Conservation (phyloP, 2,113 vertebrate genomes). For the Psephotus haematonotus region DNA sequence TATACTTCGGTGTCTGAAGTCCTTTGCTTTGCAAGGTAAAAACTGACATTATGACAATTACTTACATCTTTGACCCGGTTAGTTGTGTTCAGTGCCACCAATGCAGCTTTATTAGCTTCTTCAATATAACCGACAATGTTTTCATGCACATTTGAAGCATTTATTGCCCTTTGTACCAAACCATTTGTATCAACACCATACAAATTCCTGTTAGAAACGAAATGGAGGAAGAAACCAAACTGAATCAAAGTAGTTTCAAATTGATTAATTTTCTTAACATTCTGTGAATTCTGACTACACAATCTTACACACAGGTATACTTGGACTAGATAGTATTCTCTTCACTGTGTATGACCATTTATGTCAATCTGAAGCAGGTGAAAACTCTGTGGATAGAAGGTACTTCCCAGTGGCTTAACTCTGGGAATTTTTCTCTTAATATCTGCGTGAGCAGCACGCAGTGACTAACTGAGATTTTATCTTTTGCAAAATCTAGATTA, state of each 20-base stretch:
- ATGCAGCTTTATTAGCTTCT: conserved; percentile 84
- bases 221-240: neutral
- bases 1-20: neutral
- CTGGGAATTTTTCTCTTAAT: neutral
- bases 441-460: neutral
- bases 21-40: neutral
- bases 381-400: neutral
- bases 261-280: neutral
- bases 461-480: neutral
- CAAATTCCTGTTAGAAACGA: conserved; percentile 71
- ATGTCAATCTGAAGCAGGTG: neutral
- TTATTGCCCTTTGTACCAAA: conserved; percentile 90
- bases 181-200: conserved; percentile 88
- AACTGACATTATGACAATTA: neutral
- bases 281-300: neutral
- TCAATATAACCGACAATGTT: conserved; percentile 86
- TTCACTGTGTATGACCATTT: neutral
- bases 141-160: conserved; percentile 92
- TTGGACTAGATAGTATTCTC: neutral
- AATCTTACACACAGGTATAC: neutral
- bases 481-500: neutral
- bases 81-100: conserved; percentile 81
- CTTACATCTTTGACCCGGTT: conserved; percentile 86
- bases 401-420: neutral
- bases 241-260: neutral